Base-by-base conservation (phyloP, 2,113 vertebrate species). In the Mola mola region DNA sequence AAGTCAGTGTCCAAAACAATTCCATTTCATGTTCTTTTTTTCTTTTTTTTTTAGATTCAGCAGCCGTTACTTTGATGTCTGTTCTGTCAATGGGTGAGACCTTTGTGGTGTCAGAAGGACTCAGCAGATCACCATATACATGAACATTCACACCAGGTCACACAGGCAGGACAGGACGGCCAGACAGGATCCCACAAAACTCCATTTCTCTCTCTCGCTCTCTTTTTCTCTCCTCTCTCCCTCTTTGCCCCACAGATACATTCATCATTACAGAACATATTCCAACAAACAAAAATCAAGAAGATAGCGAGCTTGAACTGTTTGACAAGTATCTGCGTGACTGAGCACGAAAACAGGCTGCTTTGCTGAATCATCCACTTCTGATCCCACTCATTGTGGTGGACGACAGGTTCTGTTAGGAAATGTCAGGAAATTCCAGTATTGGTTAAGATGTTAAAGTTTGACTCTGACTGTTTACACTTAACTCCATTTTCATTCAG, bases 131-230 rank as follows among this genome's bases (percentile, higher is more conserved):
- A 49, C 47, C 75, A 56, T 81, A 68, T 43, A 61, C 66, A 82
- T 75, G 75, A 71, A 26, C 70, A 67, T 75, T 69, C 61, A 46
- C 48, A 68, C 40, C 78, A 85, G 81, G 67, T 85, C 81, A 75
- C 55, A 72, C 63, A 70, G 72, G 66, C 83, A 80, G 86, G 83
- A 85, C 81, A 78, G n/a, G n/a, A n/a, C n/a, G n/a, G n/a, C n/a
- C 71, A 75, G 78, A 87, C 82, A 78, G 79, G 49, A 81, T 87
- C 69, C 53, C 59, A 42, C 25, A 59, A 33, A 81, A 69, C 59
- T 67, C 52, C 57, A 38, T 52, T 55, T 78, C 67, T 70, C 47
- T 51, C 20, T 17, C 31, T 42, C 19, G 41, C 11, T 60, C 20
- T 59, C 55, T 64, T 17, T 34, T 8, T 31, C 11, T 38, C 4